Conservation (phyloP, 1,140 invertebrate genomes). For the Drosophila eugracilis region DNA sequence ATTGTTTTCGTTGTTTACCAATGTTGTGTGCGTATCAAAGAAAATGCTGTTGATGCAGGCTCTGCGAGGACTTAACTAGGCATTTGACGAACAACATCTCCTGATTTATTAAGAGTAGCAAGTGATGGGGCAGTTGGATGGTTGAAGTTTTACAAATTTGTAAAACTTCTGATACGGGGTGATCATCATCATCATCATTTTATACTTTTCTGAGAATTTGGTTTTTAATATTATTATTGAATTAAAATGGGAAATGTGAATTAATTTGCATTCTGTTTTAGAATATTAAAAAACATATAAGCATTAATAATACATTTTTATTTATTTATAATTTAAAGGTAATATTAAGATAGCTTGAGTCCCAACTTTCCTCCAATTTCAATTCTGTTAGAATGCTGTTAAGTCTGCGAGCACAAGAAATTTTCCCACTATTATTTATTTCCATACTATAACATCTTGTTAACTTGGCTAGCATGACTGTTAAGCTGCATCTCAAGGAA, state of each 20-base stretch:
- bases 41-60: slow-evolving; percentile 57
- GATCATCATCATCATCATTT: too few species aligned
- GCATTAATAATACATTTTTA: too few species aligned
- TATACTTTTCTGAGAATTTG: too few species aligned
- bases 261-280: too few species aligned
- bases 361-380: background rate
- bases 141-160: slow-evolving; percentile 9
- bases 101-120: slow-evolving; percentile 19
- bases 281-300: too few species aligned
- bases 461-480: background rate
- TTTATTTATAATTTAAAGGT: too few species aligned
- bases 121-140: background rate
- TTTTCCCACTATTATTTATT: slow-evolving; percentile 56
- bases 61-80: slow-evolving; percentile 30
- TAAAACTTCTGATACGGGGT: background rate
- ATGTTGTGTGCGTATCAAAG: slow-evolving; percentile 50
- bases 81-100: slow-evolving; percentile 32
- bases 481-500: background rate
- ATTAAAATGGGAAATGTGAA: too few species aligned
- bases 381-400: background rate
- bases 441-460: background rate
- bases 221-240: too few species aligned
- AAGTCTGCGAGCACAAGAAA: background rate
- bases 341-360: too few species aligned
- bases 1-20: slow-evolving; percentile 44